Base-by-base conservation (phyloP, 1,140 invertebrate genomes). In the Steinernema khuongi region DNA sequence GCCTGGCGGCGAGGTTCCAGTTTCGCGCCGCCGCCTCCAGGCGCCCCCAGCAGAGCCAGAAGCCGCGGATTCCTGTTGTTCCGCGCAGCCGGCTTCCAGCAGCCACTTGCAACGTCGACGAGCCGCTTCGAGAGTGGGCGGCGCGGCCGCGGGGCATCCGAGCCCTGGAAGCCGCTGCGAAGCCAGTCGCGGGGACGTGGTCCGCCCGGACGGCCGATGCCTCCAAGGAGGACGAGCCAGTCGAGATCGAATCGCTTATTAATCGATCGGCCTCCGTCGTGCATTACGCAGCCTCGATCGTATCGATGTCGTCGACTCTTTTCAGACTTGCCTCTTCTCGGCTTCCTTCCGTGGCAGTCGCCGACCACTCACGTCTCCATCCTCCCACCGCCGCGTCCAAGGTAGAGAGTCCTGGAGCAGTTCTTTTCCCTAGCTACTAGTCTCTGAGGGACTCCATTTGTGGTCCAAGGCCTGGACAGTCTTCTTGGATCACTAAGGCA, bases 231-330 rank as follows among this genome's bases (percentile, higher is more conserved):
- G 50, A 14, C 50, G 22, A 17, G 7, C n/a, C n/a, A 14, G 50
- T 60, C 50, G 50, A 60, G 50, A 60, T 60, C 50, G 50, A 60
- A 60, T 60, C 50, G 22, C 50, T 60, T 60, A 60, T 60, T 60
- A 60, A 60, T 60, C 50, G 50, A 60, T 60, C n/a, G n/a, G 26
- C 26, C 50, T 7, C 19, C 50, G 50, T 60, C 50, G 26, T 60
- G 14, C 50, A 60, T 60, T 60, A 60, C 50, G 50, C 50, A 22
- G 50, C 50, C 50, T 60, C 50, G 50, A 60, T 60, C 50, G 50
- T 60, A 60, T 60, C 50, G 50, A 60, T 17, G 26, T 60, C 50
- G 50, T 60, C 50, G 50, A 4, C 50, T 60, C 14, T 60, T 60
- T 60, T 60, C 50, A 60, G 50, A 60, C 50, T 60, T 60, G 50